Evolutionary conservation across 2,113 vertebrate genomes (phyloP).

Genomic region (Cygnus atratus): DNA sequence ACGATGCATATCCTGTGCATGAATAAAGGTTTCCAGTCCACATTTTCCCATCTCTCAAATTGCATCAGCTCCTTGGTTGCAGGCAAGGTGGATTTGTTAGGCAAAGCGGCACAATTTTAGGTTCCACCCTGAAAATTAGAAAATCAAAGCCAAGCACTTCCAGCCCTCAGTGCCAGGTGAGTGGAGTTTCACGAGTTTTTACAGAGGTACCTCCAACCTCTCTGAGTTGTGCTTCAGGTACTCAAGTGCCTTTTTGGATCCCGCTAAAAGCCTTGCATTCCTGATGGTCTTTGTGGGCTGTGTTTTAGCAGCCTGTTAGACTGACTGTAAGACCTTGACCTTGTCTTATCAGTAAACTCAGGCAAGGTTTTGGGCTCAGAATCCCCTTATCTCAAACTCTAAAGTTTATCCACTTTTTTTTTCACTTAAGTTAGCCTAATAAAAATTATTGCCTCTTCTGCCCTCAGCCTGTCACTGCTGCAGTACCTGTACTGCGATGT

Average conservation of each 20-base stretch:
- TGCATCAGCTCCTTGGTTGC: background rate
- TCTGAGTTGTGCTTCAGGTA: background rate
- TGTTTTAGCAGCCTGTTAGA: background rate
- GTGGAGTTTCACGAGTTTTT: background rate
- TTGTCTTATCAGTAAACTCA: background rate
- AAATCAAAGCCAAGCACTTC: background rate
- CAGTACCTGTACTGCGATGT: background rate
- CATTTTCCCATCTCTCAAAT: background rate
- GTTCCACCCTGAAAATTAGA: background rate
- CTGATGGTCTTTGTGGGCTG: background rate
- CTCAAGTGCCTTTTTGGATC: background rate
- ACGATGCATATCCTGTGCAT: fast-evolving
- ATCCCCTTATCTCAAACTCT: background rate
- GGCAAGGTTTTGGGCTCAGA: background rate
- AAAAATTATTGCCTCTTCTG: background rate
- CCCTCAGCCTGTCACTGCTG: background rate
- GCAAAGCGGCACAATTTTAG: background rate
- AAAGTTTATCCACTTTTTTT: background rate
- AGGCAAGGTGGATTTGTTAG: background rate
- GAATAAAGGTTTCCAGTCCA: background rate
- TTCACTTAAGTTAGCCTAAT: background rate
- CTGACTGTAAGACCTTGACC: background rate
- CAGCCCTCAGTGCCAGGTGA: background rate
- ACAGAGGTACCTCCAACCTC: background rate
- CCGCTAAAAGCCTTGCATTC: background rate